Evolutionary conservation across 2,888 invertebrate genomes (phyloP).

Genomic region (Bursaphelenchus okinawaensis): DNA sequence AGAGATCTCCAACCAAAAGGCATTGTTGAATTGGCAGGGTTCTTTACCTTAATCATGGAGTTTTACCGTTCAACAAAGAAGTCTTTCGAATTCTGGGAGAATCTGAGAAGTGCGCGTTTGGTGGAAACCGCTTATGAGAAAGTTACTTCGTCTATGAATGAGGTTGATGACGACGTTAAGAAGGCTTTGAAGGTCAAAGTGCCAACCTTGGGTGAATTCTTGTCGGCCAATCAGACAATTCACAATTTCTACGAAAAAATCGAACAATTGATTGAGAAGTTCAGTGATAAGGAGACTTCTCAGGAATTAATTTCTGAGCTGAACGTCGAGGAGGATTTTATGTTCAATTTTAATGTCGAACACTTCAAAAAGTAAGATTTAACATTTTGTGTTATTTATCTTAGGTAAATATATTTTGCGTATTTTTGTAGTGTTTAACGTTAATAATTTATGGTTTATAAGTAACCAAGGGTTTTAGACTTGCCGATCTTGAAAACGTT

Average conservation of each 20-base stretch:
- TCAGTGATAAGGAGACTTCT: background rate
- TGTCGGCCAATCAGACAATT: background rate
- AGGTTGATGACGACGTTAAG: background rate
- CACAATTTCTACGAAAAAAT: background rate
- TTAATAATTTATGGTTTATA: too few species aligned
- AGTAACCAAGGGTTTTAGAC: too few species aligned
- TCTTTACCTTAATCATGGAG: background rate
- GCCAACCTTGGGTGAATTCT: background rate
- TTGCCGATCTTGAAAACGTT: background rate
- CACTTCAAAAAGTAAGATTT: background rate
- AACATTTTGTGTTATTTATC: background rate
- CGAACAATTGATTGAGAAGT: background rate
- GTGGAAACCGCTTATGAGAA: background rate
- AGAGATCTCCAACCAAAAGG: too few species aligned
- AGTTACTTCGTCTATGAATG: background rate
- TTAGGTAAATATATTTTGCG: background rate
- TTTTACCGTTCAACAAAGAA: background rate
- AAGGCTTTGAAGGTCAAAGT: background rate
- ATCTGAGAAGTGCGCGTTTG: background rate
- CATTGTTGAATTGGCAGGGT: background rate
- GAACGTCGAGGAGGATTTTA: background rate
- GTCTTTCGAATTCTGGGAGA: background rate
- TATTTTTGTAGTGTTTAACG: background rate
- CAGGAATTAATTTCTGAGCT: background rate
- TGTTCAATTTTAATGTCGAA: background rate